Conservation (phyloP, 2,888 invertebrate genomes). For the Drosophila dives region DNA sequence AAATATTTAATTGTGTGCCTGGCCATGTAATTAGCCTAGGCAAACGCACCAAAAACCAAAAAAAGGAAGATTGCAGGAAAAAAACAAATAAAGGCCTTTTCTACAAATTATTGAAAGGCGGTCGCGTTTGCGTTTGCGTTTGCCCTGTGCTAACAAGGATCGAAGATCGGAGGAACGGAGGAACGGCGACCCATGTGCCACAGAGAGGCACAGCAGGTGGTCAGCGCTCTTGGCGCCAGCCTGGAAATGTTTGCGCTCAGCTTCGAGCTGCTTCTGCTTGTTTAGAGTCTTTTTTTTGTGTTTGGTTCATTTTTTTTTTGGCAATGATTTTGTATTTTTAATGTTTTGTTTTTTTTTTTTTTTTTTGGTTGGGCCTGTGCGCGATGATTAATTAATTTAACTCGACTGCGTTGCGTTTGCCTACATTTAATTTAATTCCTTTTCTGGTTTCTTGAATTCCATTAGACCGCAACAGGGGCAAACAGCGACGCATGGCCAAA, state of each 20-base stretch:
- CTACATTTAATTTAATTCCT: slow-evolving; percentile 75
- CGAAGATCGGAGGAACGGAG: slow-evolving; percentile 34
- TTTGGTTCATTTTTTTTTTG: slow-evolving; percentile 55
- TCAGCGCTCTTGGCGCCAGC: slow-evolving; percentile 81
- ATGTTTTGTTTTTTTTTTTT: slow-evolving; percentile 25
- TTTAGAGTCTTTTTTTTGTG: slow-evolving; percentile 14
- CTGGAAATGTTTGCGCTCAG: slow-evolving; percentile 50
- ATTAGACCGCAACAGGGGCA: slow-evolving; percentile 58
- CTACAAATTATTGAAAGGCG: slow-evolving; percentile 4
- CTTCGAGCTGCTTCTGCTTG: slow-evolving; percentile 24
- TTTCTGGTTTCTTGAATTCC: slow-evolving; percentile 71
- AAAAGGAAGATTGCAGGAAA: slow-evolving; percentile 5
- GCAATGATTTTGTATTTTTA: slow-evolving; percentile 69
- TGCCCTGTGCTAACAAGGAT: slow-evolving; percentile 82
- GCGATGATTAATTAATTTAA: slow-evolving; percentile 78
- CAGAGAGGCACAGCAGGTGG: slow-evolving; percentile 81
- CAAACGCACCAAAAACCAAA: slow-evolving; percentile 34
- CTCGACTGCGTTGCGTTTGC: slow-evolving; percentile 63
- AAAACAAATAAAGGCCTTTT: slow-evolving; percentile 52
- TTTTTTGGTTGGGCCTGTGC: slow-evolving; percentile 37
- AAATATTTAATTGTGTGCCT: slow-evolving; percentile 82
- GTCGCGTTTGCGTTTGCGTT: slow-evolving; percentile 41
- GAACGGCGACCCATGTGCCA: slow-evolving; percentile 39
- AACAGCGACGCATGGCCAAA: slow-evolving; percentile 51
- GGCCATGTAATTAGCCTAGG: slow-evolving; percentile 74